Conservation (phyloP, 2,888 invertebrate genomes). For the Dexiosoma caninum region DNA sequence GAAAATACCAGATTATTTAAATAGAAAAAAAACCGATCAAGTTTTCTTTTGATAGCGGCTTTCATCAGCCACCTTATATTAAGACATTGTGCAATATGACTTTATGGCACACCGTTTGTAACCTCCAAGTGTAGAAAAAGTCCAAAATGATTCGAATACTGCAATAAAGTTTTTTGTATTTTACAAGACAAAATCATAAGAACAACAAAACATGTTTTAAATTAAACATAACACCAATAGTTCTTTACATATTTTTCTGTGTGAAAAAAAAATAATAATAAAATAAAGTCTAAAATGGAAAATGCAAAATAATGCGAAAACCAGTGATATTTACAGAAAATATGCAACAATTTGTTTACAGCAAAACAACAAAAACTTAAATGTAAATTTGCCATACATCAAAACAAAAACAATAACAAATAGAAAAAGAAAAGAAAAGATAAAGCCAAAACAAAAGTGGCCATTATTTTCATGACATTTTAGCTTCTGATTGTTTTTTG, state of each 20-base stretch:
- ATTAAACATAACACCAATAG: not conserved
- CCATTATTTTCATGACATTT: constrained; percentile 56
- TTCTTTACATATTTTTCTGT: not conserved
- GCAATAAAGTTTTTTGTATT: too few species aligned
- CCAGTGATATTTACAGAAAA: constrained; percentile 32
- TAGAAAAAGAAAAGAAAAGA: constrained; percentile 16
- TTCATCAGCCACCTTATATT: too few species aligned
- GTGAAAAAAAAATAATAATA: not conserved
- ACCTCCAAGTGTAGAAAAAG: too few species aligned
- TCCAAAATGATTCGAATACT: too few species aligned
- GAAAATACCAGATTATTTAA: too few species aligned
- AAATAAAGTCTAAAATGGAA: too few species aligned
- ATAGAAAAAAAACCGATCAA: too few species aligned
- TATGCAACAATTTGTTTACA: constrained; percentile 54
- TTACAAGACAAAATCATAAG: not conserved
- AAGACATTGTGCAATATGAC: too few species aligned
- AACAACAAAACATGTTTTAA: not conserved
- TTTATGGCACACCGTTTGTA: too few species aligned
- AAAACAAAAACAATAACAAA: too few species aligned
- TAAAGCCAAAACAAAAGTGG: constrained; percentile 41
- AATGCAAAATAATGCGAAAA: constrained; percentile 4
- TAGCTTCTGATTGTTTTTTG: constrained; percentile 27
- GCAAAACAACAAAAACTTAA: constrained; percentile 22
- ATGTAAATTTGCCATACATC: constrained; percentile 49
- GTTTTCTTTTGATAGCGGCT: too few species aligned